phyloP scores from a whole-genome alignment of 2,113 vertebrate genomes.

The Donacobius atricapilla region DNA sequence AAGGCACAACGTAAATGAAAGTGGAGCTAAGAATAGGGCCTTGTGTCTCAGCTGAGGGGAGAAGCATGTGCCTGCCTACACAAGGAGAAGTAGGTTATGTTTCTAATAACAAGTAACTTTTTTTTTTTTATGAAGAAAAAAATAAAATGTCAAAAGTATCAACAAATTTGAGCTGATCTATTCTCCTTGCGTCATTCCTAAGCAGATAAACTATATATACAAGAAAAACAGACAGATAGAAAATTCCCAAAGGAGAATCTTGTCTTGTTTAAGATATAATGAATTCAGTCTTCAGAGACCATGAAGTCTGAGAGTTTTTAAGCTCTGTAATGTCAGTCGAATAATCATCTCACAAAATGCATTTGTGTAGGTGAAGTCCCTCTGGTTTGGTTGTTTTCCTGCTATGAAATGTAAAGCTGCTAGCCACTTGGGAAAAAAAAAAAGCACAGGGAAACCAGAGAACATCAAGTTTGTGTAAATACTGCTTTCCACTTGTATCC shows the following conservation, averaged over 20 bases:
- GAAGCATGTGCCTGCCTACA: slow-evolving; percentile 60
- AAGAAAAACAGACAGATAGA: slow-evolving; percentile 50
- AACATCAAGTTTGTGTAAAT: slow-evolving; percentile 27
- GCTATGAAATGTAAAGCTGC: slow-evolving; percentile 60
- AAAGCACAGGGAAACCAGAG: not conserved
- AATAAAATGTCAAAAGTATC: slow-evolving; percentile 47
- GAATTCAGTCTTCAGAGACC: slow-evolving; percentile 62
- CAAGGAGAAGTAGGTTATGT: slow-evolving; percentile 57
- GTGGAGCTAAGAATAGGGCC: slow-evolving; percentile 44
- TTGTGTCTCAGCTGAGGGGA: slow-evolving; percentile 41
- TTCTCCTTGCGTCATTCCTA: slow-evolving; percentile 36
- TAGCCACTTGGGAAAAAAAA: slow-evolving; percentile 52
- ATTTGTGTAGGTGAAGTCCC: slow-evolving; percentile 65
- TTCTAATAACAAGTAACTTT: slow-evolving; percentile 50
- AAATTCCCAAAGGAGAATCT: slow-evolving; percentile 55
- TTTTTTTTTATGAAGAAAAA: slow-evolving; percentile 5
- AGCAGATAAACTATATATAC: slow-evolving; percentile 60
- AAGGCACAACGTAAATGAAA: slow-evolving; percentile 51
- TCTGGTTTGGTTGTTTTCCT: slow-evolving; percentile 58
- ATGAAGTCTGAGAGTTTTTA: not conserved
- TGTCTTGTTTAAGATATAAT: slow-evolving; percentile 58
- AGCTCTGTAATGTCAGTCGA: slow-evolving; percentile 54
- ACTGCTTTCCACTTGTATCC: slow-evolving; percentile 8
- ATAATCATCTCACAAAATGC: slow-evolving; percentile 64
- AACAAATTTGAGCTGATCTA: slow-evolving; percentile 38